Evolutionary conservation across 2,113 vertebrate species (phyloP), one percentile per base, ranked within the genome.

Genomic region (Zosterops borbonicus): DNA sequence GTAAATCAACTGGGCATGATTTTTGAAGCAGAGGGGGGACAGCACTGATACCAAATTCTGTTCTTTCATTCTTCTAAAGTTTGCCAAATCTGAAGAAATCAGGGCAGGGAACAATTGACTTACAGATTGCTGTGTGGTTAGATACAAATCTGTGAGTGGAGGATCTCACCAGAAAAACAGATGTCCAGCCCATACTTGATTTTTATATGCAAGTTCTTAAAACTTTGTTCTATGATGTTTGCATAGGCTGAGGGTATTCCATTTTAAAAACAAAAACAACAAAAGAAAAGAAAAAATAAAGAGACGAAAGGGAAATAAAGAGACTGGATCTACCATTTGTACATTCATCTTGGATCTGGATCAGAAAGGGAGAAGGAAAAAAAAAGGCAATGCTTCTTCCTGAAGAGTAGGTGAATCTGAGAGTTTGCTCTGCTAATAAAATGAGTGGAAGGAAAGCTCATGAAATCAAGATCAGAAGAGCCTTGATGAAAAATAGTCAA

Each of bases 321-420:
- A 55, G 53, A 55, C n/a, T 49, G 37, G 58, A 47, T 47, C 14
- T 63, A 39, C 15, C 28, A 21, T 76, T 58, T 47, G 13, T 55
- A n/a, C 4, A 6, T 47, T 42, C n/a, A 29, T 50, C 8, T 20
- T 73, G 41, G 49, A 60, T 76, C n/a, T 24, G 27, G 24, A 41
- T 25, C 31, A 50, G 33, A 75, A 56, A 70, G 8, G 33, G 31
- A 46, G 46, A 35, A 14, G 5, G 1, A 7, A 24, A 64, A 52
- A 58, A 55, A n/a, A 42, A 35, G 9, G 11, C 24, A 52, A 15
- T 19, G 12, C 15, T 68, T 52, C 22, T 83, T 27, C 49, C 37
- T 60, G 2, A 42, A 50, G 47, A 55, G 9, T 7, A 42, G n/a
- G 37, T 2, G 0, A 2, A 1, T 27, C 39, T 23, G 47, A 56